These are phyloP conservation scores for Physella acuta DNA, from an alignment of 1,140 invertebrate genomes.

Conservation along the genomic window DNA sequence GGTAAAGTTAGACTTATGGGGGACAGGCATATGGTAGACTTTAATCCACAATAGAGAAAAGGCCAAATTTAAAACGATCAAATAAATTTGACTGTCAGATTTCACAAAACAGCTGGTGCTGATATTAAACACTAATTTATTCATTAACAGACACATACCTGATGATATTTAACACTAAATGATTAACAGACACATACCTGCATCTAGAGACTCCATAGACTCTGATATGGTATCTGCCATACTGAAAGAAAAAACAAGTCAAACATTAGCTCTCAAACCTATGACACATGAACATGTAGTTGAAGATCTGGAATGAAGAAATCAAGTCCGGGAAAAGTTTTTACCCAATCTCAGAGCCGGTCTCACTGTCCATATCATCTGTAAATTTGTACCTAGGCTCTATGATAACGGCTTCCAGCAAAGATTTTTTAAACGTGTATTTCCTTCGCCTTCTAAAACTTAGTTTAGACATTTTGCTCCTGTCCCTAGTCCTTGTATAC, in stretches of 20 bases:
- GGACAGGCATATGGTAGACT: no score
- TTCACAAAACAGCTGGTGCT: no score
- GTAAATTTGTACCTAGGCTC: background rate
- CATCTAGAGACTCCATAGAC: constrained; percentile 24
- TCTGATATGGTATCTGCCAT: constrained; percentile 25
- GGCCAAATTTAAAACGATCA: no score
- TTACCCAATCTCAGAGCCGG: constrained; percentile 9
- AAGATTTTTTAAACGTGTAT: constrained; percentile 9
- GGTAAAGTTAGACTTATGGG: no score
- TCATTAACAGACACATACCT: no score
- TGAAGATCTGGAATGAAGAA: background rate
- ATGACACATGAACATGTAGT: background rate
- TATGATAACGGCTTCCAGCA: background rate
- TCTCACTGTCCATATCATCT: constrained; percentile 9
- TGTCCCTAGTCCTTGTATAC: no score
- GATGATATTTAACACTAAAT: background rate
- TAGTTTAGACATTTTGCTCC: constrained; percentile 4
- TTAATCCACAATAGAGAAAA: no score
- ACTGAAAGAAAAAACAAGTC: constrained; percentile 1
- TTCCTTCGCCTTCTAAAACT: constrained; percentile 6
- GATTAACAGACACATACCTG: constrained; percentile 7
- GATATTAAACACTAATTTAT: no score
- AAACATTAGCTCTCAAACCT: background rate
- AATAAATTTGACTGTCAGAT: no score
- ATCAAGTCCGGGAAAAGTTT: background rate